Evolutionary conservation across 2,113 vertebrate species (phyloP).

Genomic region (Phalacrocorax aristotelis): DNA sequence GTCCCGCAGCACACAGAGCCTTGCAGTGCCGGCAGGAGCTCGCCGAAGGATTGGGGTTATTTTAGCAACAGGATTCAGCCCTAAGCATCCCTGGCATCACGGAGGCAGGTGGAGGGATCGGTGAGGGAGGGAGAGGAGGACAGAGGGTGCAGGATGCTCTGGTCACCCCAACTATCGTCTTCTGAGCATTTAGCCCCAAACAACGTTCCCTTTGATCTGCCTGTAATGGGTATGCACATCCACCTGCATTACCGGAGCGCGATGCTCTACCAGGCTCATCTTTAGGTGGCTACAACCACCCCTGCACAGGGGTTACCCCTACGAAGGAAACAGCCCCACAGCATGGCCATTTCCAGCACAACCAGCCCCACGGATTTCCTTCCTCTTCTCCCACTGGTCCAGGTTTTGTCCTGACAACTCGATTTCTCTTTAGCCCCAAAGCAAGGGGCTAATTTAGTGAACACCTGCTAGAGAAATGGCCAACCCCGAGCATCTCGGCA

Average conservation of each 20-base stretch:
- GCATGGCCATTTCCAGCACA: background rate
- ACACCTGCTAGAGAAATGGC: background rate
- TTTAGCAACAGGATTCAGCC: background rate
- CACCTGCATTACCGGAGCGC: accelerated
- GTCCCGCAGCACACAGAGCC: background rate
- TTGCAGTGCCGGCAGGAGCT: accelerated
- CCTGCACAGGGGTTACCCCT: background rate
- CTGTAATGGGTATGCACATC: background rate
- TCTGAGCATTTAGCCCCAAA: accelerated
- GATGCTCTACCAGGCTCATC: background rate
- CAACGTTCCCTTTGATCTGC: background rate
- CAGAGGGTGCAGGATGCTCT: background rate
- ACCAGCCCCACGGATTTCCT: accelerated
- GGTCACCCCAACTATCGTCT: accelerated
- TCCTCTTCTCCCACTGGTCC: background rate
- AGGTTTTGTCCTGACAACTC: background rate
- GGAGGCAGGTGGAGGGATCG: background rate
- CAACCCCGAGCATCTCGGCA: accelerated
- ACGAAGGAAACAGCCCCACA: accelerated
- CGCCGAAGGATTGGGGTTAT: accelerated
- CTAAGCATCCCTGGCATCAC: background rate
- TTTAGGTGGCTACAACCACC: background rate
- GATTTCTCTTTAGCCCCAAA: background rate
- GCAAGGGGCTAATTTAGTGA: background rate
- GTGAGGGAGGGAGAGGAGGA: background rate